Evolutionary conservation across 2,797 vertebrate species (phyloP).

Genomic region (Vireo griseus): DNA sequence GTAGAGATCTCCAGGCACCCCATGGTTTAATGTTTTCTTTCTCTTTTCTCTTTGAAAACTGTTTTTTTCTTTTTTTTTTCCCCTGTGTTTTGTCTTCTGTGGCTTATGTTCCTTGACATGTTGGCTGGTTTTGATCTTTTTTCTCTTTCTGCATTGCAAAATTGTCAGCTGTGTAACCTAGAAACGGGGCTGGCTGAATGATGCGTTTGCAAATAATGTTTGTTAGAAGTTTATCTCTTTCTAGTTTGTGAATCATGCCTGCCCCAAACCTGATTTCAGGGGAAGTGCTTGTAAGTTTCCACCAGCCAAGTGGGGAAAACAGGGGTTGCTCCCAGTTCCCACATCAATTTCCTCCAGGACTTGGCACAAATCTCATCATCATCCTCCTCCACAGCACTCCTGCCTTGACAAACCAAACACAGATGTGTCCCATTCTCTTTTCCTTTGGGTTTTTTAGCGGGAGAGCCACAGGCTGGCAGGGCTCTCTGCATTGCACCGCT

Average conservation of each 20-base stretch:
- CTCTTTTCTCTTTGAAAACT: constrained; percentile 45
- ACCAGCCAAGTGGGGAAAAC: not conserved
- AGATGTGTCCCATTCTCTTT: not conserved
- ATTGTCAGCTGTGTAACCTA: constrained; percentile 64
- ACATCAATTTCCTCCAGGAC: rapidly evolving
- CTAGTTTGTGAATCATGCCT: not conserved
- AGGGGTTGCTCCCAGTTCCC: not conserved
- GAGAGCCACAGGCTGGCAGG: not conserved
- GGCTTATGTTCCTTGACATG: constrained; percentile 62
- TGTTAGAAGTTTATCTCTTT: constrained; percentile 45
- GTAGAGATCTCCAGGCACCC: not conserved
- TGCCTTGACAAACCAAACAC: not conserved
- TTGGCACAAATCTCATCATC: rapidly evolving
- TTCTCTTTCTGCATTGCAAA: constrained; percentile 54
- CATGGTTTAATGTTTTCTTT: constrained; percentile 34
- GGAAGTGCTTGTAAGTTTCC: not conserved
- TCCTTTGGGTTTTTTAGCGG: not conserved
- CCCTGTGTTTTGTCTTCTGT: constrained; percentile 56
- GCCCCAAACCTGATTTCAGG: not conserved
- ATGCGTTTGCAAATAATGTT: constrained; percentile 57
- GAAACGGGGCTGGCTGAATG: constrained; percentile 42
- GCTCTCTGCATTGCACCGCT: not conserved
- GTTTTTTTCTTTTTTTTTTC: rapidly evolving
- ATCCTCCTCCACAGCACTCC: not conserved
- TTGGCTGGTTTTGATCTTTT: constrained; percentile 66